Evolutionary conservation across 2,888 invertebrate species (phyloP).

Genomic region (Euplexia lucipara): DNA sequence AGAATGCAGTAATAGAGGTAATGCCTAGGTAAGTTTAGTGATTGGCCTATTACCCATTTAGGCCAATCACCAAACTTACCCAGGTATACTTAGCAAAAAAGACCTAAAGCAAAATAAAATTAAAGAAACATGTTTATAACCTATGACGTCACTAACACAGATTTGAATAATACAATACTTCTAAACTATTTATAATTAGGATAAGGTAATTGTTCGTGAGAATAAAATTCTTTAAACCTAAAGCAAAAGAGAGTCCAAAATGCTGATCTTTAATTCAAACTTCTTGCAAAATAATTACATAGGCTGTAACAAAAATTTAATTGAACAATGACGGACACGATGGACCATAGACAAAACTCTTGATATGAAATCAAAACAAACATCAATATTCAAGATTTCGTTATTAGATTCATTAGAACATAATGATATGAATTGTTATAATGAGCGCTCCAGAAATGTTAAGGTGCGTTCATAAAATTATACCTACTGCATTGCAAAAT

Average conservation of each 20-base stretch:
- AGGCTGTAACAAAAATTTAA: slow-evolving; percentile 12
- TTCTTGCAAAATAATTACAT: slow-evolving; percentile 20
- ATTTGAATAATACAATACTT: too few relatives aligned
- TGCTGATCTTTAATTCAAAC: slow-evolving; percentile 2
- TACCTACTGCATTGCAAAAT: not conserved
- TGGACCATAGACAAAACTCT: slow-evolving; percentile 40
- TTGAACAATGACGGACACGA: slow-evolving; percentile 14
- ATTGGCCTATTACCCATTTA: too few relatives aligned
- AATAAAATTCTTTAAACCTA: too few relatives aligned
- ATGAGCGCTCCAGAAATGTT: slow-evolving; percentile 53
- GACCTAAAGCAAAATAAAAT: too few relatives aligned
- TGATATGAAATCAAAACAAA: slow-evolving; percentile 58
- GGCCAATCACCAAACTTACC: too few relatives aligned
- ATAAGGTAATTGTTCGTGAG: too few relatives aligned
- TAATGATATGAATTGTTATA: slow-evolving; percentile 58
- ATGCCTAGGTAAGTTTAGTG: too few relatives aligned
- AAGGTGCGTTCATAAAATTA: slow-evolving; percentile 41
- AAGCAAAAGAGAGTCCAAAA: slow-evolving; percentile 7
- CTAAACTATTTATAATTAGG: too few relatives aligned
- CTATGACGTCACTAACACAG: too few relatives aligned
- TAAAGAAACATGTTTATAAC: too few relatives aligned
- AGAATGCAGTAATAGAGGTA: too few relatives aligned
- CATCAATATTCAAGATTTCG: slow-evolving; percentile 39
- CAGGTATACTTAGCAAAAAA: too few relatives aligned
- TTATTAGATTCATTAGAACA: slow-evolving; percentile 62